These are phyloP conservation scores for Malurus splendens DNA, from an alignment of 2,797 vertebrate species.

Conservation along the genomic window DNA sequence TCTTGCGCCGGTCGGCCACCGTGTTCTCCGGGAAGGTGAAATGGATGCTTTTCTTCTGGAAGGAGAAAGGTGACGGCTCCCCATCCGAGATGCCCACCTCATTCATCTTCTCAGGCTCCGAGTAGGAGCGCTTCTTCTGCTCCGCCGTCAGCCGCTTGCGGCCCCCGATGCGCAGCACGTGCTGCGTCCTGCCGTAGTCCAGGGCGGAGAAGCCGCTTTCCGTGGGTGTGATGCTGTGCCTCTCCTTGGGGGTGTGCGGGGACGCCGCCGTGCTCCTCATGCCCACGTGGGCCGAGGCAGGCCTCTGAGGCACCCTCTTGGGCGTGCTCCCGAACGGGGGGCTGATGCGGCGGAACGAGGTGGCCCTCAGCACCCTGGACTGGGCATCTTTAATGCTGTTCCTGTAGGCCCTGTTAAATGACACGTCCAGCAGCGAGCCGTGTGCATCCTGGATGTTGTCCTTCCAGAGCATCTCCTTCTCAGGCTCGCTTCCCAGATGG, in stretches of 20 bases:
- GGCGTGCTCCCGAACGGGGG: constrained; percentile 53
- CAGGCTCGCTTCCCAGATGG: constrained; percentile 71
- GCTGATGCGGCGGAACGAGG: constrained; percentile 82
- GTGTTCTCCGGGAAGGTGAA: constrained; percentile 76
- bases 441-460: constrained; percentile 64
- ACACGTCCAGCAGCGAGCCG: constrained; percentile 66
- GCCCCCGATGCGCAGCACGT: constrained; percentile 77
- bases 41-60: constrained; percentile 61
- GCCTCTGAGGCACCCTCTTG: constrained; percentile 63
- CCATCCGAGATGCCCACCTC: constrained; percentile 83
- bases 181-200: constrained; percentile 46
- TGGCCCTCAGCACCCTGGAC: constrained; percentile 84
- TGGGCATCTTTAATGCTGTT: constrained; percentile 89
- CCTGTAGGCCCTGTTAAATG: constrained; percentile 79
- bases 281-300: constrained; percentile 73
- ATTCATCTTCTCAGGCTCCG: constrained; percentile 92
- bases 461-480: constrained; percentile 63
- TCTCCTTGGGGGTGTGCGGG: constrained; percentile 85
- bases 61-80: constrained; percentile 52
- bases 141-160: constrained; percentile 82
- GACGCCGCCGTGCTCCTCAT: constrained; percentile 46
- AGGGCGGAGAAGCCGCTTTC: not conserved
- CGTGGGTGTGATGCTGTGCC: constrained; percentile 78
- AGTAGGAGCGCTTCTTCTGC: constrained; percentile 93
- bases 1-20: constrained; percentile 84